Evolutionary conservation across 2,797 vertebrate genomes (phyloP).

Genomic region (Lerista edwardsae): DNA sequence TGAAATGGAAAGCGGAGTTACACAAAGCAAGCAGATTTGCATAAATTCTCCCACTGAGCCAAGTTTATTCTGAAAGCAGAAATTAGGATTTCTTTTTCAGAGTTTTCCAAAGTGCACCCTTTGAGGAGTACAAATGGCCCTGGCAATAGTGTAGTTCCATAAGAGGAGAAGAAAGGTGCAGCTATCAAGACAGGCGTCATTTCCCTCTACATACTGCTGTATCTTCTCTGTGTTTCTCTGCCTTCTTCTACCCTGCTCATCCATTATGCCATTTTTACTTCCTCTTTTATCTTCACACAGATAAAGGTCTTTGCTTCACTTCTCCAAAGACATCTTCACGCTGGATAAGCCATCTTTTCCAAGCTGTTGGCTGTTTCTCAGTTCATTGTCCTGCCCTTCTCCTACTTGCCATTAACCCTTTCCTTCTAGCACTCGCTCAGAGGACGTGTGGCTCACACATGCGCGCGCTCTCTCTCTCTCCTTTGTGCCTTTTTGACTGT

Average conservation of each 20-base stretch:
- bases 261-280: conserved; percentile 70
- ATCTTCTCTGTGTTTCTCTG: conserved; percentile 32
- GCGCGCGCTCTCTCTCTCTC: conserved; percentile 77
- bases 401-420: conserved; percentile 73
- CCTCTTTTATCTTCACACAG: conserved; percentile 84
- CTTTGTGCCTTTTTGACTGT: conserved; percentile 78
- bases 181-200: background rate
- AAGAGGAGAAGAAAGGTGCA: background rate
- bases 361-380: conserved; percentile 84
- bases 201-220: conserved; percentile 34
- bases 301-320: conserved; percentile 93
- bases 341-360: conserved; percentile 84
- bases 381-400: conserved; percentile 72
- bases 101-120: background rate
- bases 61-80: too few species aligned
- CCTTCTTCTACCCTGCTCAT: conserved; percentile 67
- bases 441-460: conserved; percentile 69
- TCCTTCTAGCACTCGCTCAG: conserved; percentile 63
- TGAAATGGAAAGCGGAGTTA: background rate
- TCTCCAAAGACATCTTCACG: conserved; percentile 86
- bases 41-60: background rate
- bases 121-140: background rate
- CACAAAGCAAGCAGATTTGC: background rate
- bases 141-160: too few species aligned
- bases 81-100: too few species aligned